Evolutionary conservation across 2,113 vertebrate genomes (phyloP), one percentile per base, ranked within the genome.

Genomic region (Malurus elegans): DNA sequence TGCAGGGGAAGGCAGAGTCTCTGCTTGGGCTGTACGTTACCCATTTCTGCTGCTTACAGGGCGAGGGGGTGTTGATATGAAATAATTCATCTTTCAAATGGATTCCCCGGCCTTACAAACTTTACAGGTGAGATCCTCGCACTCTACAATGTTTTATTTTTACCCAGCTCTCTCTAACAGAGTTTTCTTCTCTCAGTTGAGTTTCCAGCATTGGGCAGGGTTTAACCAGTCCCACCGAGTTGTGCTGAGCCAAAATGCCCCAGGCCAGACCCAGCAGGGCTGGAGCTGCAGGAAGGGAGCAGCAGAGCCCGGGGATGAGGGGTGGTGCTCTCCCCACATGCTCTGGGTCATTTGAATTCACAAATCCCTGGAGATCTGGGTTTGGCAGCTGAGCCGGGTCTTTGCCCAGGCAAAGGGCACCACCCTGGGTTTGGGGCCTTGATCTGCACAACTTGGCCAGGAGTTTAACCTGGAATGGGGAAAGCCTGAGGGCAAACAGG

Each of bases 141-240:
- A 7, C 57, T 34, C 36, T 4, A 2, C 20, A 25, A 1, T 5
- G 5, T 19, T 54, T 75, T 8, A 13, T 23, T 40, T 44, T 32
- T 21, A 14, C 9, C 51, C 34, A 67, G 1, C 10, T 50, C 32
- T 28, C 51, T 71, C 57, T 4, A 12, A 19, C 5, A 16, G 42
- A 34, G 20, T 4, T 47, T 34, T 71, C 0, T 10, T 60, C 40
- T 26, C 48, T 47, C 3, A 2, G 2, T 1, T 6, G 64, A 29
- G 91, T 17, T 66, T 38, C 4, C 42, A 14, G 34, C 1, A 10
- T 6, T 5, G 17, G 3, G 8, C 18, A 6, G 34, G 36, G 34
- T 51, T 25, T 32, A 16, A 24, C 18, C 47, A 23, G 6, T 2
- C 20, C 4, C 1, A 18, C 18, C 71, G 21, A 26, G 44, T 5